Evolutionary conservation across 2,113 vertebrate genomes (phyloP).

Genomic region (Megaleporinus macrocephalus): DNA sequence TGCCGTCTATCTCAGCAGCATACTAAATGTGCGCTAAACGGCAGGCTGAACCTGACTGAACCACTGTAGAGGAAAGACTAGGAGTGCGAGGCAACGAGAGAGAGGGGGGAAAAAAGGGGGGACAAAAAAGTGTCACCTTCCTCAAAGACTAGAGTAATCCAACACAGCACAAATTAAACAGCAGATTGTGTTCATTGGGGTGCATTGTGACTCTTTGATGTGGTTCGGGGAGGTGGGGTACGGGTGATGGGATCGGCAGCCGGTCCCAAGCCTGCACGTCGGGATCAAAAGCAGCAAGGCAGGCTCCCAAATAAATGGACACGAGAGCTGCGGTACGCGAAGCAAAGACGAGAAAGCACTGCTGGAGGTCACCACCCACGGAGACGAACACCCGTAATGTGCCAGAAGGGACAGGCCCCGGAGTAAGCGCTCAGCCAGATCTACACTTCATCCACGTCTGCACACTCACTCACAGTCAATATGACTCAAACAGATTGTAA

Average conservation of each 20-base stretch:
- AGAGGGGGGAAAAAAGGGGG: background rate
- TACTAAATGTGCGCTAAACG: slow-evolving; percentile 29
- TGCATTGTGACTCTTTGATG: slow-evolving; percentile 27
- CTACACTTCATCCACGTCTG: slow-evolving; percentile 39
- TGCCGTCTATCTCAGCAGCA: slow-evolving; percentile 24
- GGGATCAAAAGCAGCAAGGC: slow-evolving; percentile 16
- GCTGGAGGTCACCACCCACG: slow-evolving; percentile 50
- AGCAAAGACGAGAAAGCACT: background rate
- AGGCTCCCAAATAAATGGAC: slow-evolving; percentile 28
- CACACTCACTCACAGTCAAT: slow-evolving; percentile 27
- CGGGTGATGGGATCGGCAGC: slow-evolving; percentile 31
- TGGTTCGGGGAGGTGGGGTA: slow-evolving; percentile 19
- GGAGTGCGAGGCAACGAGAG: background rate
- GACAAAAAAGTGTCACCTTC: slow-evolving; percentile 28
- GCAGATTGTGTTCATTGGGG: slow-evolving; percentile 28
- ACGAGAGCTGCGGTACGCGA: background rate
- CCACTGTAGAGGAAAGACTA: background rate
- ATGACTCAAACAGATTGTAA: slow-evolving; percentile 36
- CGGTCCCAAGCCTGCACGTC: slow-evolving; percentile 9
- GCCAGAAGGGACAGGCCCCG: slow-evolving; percentile 17
- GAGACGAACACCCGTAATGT: slow-evolving; percentile 29
- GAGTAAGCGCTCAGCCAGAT: slow-evolving; percentile 22
- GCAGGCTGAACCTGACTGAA: slow-evolving; percentile 25
- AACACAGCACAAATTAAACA: slow-evolving; percentile 33
- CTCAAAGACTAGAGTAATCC: slow-evolving; percentile 32